These are phyloP conservation scores for Scaptodrosophila latifasciaeformis DNA, from an alignment of 2,888 invertebrate genomes.

Conservation along the genomic window DNA sequence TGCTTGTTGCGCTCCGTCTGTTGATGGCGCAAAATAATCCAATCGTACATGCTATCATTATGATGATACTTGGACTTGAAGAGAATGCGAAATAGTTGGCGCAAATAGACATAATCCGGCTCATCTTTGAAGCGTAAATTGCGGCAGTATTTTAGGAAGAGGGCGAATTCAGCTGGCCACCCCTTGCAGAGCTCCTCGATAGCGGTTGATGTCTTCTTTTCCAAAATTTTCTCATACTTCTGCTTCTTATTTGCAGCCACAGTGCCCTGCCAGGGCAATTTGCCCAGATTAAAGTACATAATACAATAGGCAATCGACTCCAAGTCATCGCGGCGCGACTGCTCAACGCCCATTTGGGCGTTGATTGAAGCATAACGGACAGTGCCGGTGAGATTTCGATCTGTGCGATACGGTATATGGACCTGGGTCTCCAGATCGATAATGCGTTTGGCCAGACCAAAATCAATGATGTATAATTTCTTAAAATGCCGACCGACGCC, in stretches of 20 bases:
- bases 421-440: constrained; percentile 91
- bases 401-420: constrained; percentile 96
- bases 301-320: constrained; percentile 98
- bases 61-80: constrained; percentile 98
- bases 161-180: constrained; percentile 98
- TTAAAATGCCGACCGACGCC: constrained; percentile 97
- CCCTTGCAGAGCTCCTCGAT: constrained; percentile 98
- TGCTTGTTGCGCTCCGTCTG: too few relatives aligned
- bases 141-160: constrained; percentile 99
- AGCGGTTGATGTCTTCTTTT: constrained; percentile 98
- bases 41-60: constrained; percentile 98
- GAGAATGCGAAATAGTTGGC: constrained; percentile 88
- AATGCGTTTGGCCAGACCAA: constrained; percentile 98
- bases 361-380: constrained; percentile 99
- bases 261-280: constrained; percentile 96
- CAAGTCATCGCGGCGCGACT: constrained; percentile 98
- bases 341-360: constrained; percentile 98
- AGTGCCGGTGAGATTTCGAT: constrained; percentile 95
- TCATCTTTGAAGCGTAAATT: constrained; percentile 97
- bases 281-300: constrained; percentile 97
- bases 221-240: constrained; percentile 98
- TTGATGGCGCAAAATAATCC: constrained; percentile 98
- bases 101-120: constrained; percentile 98
- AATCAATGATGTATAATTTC: constrained; percentile 98
- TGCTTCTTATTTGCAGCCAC: constrained; percentile 98